Conservation (phyloP, 2,797 vertebrate species). For the Taenioides sp. region DNA sequence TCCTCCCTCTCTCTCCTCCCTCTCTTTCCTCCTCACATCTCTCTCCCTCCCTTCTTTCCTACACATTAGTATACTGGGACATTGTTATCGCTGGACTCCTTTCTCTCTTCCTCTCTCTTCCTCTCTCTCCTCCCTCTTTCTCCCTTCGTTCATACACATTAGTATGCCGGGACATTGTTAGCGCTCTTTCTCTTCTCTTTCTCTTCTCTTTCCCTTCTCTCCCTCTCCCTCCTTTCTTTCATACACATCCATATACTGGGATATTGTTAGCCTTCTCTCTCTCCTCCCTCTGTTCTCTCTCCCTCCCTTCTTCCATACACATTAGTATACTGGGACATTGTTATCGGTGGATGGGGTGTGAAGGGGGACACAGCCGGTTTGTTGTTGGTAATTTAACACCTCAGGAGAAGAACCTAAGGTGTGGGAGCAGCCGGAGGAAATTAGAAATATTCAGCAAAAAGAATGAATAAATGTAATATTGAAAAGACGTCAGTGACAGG, state of each 20-base stretch:
- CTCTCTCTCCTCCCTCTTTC: background rate
- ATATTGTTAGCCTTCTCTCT: background rate
- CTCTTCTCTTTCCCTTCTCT: background rate
- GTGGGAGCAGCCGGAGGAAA: background rate
- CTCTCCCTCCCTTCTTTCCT: background rate
- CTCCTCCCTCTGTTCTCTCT: background rate
- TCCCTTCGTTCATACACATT: too few relatives aligned
- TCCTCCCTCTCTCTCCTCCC: background rate
- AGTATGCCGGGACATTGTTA: too few relatives aligned
- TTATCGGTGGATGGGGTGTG: background rate
- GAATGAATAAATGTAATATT: background rate
- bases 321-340: background rate
- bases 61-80: too few relatives aligned
- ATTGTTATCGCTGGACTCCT: background rate
- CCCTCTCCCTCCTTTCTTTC: background rate
- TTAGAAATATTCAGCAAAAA: background rate
- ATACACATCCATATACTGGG: background rate
- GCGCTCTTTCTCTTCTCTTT: background rate
- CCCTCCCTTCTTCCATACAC: background rate
- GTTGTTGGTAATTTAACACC: conserved; percentile 4
- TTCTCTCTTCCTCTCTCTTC: background rate
- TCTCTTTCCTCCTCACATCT: background rate
- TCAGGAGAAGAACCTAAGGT: background rate
- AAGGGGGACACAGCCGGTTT: background rate
- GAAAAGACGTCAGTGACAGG: background rate